phyloP scores from a whole-genome alignment of 2,113 vertebrate genomes.

The Peromyscus californicus region DNA sequence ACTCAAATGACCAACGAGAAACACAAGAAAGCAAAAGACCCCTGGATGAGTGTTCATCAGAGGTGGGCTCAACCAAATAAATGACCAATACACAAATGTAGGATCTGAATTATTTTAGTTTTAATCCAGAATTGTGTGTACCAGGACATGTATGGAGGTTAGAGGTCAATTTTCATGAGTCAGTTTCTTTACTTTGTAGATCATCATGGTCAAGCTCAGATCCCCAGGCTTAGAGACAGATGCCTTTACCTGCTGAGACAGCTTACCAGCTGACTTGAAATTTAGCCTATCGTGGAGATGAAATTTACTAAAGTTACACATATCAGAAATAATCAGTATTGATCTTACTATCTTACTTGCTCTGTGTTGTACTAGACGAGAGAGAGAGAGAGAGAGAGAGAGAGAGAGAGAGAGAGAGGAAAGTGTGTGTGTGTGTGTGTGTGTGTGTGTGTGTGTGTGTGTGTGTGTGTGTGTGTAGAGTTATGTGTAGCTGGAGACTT shows the following conservation, averaged over 20 bases:
- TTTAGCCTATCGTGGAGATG: neutral
- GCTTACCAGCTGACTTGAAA: neutral
- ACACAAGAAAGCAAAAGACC: neutral
- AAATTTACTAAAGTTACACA: neutral
- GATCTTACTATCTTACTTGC: neutral
- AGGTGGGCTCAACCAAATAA: neutral
- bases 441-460: neutral
- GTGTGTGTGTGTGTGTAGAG: no score
- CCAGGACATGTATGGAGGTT: neutral
- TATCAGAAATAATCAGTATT: neutral
- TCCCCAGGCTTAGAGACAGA: neutral
- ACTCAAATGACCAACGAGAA: neutral
- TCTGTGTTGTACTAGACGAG: neutral
- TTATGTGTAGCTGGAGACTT: no score
- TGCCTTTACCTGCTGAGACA: neutral
- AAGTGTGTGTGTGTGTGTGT: neutral
- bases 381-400: no score
- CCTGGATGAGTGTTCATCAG: neutral
- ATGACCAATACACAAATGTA: neutral
- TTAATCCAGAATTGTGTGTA: neutral
- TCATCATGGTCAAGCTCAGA: neutral
- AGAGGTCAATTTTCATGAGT: neutral
- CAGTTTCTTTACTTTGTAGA: neutral
- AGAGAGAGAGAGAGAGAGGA: no score
- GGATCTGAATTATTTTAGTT: neutral